Base-by-base conservation (phyloP, 2,797 vertebrate species). In the Rousettus madagascariensis region DNA sequence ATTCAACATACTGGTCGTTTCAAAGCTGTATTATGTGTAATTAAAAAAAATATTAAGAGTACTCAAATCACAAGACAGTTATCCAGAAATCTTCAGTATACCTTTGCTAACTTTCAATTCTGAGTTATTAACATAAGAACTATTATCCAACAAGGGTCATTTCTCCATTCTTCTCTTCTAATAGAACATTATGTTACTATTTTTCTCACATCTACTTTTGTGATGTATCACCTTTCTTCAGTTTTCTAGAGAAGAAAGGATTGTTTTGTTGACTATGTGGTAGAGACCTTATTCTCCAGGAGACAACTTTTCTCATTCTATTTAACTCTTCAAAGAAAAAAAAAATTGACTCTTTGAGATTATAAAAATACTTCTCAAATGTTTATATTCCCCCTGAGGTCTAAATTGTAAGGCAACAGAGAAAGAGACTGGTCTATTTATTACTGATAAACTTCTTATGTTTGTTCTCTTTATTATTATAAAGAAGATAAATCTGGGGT, bases 301-400 rank as follows among this genome's bases (percentile, higher is more conserved):
- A 80, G 85, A 90, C 57, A 86, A 61, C n/a, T 84, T 95, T 92
- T 96, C n/a, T 96, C 38, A 82, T 83, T 83, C 43, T 26, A 13
- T 46, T 72, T 12, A 15, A 92, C 46, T 90, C 85, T 79, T 63
- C 75, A 65, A 93, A 90, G 53, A 94, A 85, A 86, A 97, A 33
- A 33, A 95, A 95, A 94, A 95, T n/a, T 94, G 79, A 95, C 69
- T n/a, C 49, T 92, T 86, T 72, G 88, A 95, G 93, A 91, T 94
- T 95, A 95, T 72, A 96, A 96, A 95, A 84, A 75, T 95, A 93
- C 86, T 93, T 69, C 69, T 82, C 12, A 4, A 66, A 51, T 88
- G 38, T 85, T 97, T 95, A 77, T 93, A 83, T 90, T 72, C 46
- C 68, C 68, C 8, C 30, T 68, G 53, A 92, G 41, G 38, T 92